These are phyloP conservation scores for Proteles cristata DNA, from an alignment of 2,113 vertebrate genomes.

Conservation along the genomic window DNA sequence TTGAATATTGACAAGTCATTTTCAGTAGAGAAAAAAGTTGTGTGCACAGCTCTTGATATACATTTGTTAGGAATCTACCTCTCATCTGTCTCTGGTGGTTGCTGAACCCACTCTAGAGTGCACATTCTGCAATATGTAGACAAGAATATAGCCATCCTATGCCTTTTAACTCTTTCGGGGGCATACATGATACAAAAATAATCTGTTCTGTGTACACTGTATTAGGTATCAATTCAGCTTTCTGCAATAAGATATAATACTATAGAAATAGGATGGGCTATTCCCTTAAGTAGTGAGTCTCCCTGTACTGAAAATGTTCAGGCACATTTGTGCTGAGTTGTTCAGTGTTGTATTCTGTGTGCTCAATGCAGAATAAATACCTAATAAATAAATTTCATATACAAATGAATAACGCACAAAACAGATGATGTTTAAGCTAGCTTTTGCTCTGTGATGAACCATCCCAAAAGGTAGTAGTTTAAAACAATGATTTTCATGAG, in stretches of 20 bases:
- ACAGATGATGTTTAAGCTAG: slow-evolving; percentile 28
- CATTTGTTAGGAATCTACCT: not conserved
- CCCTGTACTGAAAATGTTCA: slow-evolving; percentile 30
- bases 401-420: slow-evolving; percentile 44
- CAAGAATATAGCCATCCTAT: not conserved
- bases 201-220: not conserved
- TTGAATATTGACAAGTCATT: not conserved
- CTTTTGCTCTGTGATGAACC: slow-evolving; percentile 44
- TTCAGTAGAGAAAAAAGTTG: slow-evolving; percentile 6
- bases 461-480: not conserved
- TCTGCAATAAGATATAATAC: not conserved
- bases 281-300: slow-evolving; percentile 15
- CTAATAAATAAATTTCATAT: not conserved
- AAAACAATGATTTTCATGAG: slow-evolving; percentile 42
- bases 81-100: not conserved
- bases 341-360: not conserved
- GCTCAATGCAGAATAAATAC: not conserved
- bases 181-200: not conserved
- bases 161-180: slow-evolving; percentile 13
- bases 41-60: slow-evolving; percentile 1
- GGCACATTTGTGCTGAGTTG: slow-evolving; percentile 11
- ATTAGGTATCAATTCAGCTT: not conserved
- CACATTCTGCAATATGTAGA: not conserved
- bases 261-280: not conserved
- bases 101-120: not conserved